phyloP scores from a whole-genome alignment of 2,797 vertebrate genomes.

The Propithecus deckenii region DNA sequence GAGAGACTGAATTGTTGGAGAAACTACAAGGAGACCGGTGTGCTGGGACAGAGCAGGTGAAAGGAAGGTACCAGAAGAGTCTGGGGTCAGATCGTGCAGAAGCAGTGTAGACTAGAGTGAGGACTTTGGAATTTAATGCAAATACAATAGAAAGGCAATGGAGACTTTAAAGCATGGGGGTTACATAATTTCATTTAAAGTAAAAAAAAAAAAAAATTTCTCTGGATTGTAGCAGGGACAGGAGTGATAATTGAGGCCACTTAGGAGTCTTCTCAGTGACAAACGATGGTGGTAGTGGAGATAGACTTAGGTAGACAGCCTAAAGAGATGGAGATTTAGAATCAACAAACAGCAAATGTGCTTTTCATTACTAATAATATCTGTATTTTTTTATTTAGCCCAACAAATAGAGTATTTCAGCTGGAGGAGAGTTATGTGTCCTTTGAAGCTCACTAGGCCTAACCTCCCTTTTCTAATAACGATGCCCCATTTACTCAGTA shows the following conservation, averaged over 20 bases:
- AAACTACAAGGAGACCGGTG: neutral
- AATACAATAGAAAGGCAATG: neutral
- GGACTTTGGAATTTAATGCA: neutral
- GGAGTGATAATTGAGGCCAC: neutral
- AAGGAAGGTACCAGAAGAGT: neutral
- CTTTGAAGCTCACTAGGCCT: neutral
- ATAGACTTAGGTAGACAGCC: neutral
- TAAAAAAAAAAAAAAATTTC: neutral
- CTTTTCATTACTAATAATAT: neutral
- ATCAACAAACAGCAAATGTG: neutral
- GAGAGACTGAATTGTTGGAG: neutral
- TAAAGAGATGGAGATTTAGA: neutral
- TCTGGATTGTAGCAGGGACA: neutral
- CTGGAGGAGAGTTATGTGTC: neutral
- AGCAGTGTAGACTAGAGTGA: neutral
- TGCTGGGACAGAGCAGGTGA: neutral
- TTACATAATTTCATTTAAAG: neutral
- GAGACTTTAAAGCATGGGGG: neutral
- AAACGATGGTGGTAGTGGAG: neutral
- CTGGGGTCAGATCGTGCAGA: neutral
- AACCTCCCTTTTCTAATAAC: neutral
- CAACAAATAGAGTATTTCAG: neutral
- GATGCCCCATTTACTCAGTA: neutral
- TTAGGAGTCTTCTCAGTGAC: neutral
- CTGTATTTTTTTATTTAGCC: neutral